phyloP scores from a whole-genome alignment of 1,140 invertebrate genomes.

The Polyergus mexicanus region DNA sequence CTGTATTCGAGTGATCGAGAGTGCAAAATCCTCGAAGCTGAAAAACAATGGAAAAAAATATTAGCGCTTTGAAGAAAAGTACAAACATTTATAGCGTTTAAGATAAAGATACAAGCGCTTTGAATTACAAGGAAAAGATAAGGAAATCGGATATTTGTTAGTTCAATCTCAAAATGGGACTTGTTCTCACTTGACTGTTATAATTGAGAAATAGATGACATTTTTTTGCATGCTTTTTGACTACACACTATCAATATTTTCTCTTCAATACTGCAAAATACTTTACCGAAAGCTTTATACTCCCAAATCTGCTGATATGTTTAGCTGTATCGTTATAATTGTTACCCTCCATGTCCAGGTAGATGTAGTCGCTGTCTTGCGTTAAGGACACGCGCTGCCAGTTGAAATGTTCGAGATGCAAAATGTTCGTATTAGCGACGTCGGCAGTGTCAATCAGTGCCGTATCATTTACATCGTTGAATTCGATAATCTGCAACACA shows the following conservation, averaged over 20 bases:
- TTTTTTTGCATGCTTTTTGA: conserved; percentile 19
- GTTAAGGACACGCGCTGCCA: conserved; percentile 82
- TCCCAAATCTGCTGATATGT: conserved; percentile 79
- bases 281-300: conserved; percentile 81
- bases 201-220: background rate
- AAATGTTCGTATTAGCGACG: conserved; percentile 72
- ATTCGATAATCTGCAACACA: conserved; percentile 87
- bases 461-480: conserved; percentile 87
- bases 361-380: conserved; percentile 79
- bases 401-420: conserved; percentile 80
- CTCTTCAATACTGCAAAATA: conserved; percentile 46
- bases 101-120: too few species aligned
- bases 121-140: background rate
- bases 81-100: too few species aligned
- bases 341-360: conserved; percentile 84
- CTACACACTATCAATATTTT: conserved; percentile 37
- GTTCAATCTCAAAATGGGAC: background rate
- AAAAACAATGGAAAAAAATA: conserved; percentile 55
- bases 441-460: conserved; percentile 81
- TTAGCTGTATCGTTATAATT: conserved; percentile 77
- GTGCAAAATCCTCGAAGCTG: conserved; percentile 87
- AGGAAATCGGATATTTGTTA: background rate
- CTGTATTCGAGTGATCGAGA: conserved; percentile 85
- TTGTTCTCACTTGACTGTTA: background rate
- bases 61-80: background rate